These are phyloP conservation scores for Hycleus cichorii DNA, from an alignment of 1,140 invertebrate genomes.

Conservation along the genomic window DNA sequence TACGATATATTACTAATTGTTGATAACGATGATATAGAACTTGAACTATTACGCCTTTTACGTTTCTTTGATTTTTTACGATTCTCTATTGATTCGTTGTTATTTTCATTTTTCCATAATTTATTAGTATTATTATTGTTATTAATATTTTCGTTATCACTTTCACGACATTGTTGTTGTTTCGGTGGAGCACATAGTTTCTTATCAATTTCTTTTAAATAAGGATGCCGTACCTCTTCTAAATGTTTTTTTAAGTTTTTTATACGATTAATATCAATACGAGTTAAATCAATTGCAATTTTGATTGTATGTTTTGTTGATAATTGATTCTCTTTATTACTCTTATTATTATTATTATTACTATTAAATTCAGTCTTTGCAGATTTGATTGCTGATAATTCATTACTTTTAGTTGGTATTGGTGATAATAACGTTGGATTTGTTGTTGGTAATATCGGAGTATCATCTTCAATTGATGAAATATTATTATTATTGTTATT, in stretches of 20 bases:
- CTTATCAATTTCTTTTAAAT: conserved; percentile 1
- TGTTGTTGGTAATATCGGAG: conserved; percentile 27
- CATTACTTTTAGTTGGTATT: conserved; percentile 18
- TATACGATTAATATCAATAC: conserved; percentile 23
- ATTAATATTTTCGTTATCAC: conserved; percentile 4
- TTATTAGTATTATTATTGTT: conserved; percentile 17
- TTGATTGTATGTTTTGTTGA: conserved; percentile 5
- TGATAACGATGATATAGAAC: conserved; percentile 43
- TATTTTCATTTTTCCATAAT: conserved; percentile 18
- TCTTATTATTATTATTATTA: conserved; percentile 6
- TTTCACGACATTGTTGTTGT: background rate
- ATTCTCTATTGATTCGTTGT: conserved; percentile 1
- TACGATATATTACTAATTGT: conserved; percentile 33
- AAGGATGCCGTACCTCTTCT: conserved; percentile 11
- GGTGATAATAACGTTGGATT: conserved; percentile 27
- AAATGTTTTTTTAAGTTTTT: conserved; percentile 18
- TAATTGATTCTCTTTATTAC: background rate
- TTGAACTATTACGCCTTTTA: conserved; percentile 47
- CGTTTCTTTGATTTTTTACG: conserved; percentile 38
- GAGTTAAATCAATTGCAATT: conserved; percentile 31
- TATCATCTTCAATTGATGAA: conserved; percentile 38
- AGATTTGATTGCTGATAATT: conserved; percentile 20
- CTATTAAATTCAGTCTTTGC: conserved; percentile 21
- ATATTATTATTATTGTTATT: conserved; percentile 34
- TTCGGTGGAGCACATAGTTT: background rate